phyloP scores from a whole-genome alignment of 2,888 invertebrate species.

The Pyralis farinalis region DNA sequence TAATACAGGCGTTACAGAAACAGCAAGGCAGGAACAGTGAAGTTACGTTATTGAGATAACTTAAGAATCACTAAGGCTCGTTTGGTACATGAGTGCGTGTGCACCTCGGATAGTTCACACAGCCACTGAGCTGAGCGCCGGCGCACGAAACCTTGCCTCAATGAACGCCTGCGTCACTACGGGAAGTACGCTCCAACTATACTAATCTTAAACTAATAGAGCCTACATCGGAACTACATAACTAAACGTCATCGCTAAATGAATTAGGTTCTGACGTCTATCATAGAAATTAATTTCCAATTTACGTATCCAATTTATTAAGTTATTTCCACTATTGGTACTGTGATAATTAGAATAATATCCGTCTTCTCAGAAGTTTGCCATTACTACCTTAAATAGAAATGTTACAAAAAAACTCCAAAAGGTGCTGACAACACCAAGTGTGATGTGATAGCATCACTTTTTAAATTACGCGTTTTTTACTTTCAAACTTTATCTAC shows the following conservation, averaged over 20 bases:
- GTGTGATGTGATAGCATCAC: too few relatives aligned
- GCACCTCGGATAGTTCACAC: constrained; percentile 73
- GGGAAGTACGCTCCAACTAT: constrained; percentile 70
- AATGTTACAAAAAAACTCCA: too few relatives aligned
- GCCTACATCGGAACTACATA: constrained; percentile 49
- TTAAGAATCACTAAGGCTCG: constrained; percentile 7
- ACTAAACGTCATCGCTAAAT: constrained; percentile 49
- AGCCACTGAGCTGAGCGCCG: constrained; percentile 65
- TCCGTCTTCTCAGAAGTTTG: constrained; percentile 7
- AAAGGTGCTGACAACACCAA: too few relatives aligned
- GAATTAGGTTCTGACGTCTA: constrained; percentile 52
- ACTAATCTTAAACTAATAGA: constrained; percentile 58
- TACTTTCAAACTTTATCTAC: too few relatives aligned
- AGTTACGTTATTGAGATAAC: constrained; percentile 14
- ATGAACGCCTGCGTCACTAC: constrained; percentile 70
- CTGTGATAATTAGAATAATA: constrained; percentile 11
- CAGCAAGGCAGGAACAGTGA: constrained; percentile 2
- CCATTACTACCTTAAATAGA: constrained; percentile 6
- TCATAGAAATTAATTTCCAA: constrained; percentile 35
- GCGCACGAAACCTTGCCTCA: constrained; percentile 63
- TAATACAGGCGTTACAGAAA: background rate
- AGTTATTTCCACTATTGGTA: constrained; percentile 17
- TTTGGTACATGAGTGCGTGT: constrained; percentile 69
- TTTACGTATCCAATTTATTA: constrained; percentile 29
- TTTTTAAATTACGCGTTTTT: too few relatives aligned